phyloP scores from a whole-genome alignment of 2,888 invertebrate genomes.

The Rhorus exstirpatorius region DNA sequence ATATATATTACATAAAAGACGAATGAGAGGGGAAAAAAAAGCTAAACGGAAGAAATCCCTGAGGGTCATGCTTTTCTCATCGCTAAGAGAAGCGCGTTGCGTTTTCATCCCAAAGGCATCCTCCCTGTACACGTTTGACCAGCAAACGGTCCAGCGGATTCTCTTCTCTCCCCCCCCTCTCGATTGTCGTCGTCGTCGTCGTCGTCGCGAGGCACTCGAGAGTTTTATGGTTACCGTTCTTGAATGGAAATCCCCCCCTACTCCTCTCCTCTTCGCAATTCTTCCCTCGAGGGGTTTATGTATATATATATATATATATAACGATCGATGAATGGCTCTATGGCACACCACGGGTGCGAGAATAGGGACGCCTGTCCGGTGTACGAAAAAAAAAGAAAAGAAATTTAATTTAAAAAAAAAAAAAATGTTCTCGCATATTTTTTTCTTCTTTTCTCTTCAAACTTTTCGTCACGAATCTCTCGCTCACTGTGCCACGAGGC shows the following conservation, averaged over 20 bases:
- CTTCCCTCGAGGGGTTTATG: conserved; percentile 66
- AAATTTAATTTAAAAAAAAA: neutral
- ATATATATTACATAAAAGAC: conserved; percentile 32
- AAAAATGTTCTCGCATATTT: conserved; percentile 2
- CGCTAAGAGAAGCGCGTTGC: conserved; percentile 48
- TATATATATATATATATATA: conserved; percentile 20
- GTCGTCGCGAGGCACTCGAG: conserved; percentile 45
- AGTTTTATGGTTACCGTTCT: conserved; percentile 60
- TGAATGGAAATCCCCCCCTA: conserved; percentile 49
- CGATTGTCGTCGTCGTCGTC: conserved; percentile 52
- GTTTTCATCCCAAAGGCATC: conserved; percentile 57
- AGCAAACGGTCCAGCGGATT: conserved; percentile 56
- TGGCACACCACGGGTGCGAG: conserved; percentile 61
- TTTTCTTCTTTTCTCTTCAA: conserved; percentile 1
- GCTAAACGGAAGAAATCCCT: conserved; percentile 50
- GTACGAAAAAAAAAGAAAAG: conserved; percentile 22
- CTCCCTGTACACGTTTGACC: conserved; percentile 52
- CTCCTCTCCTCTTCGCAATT: conserved; percentile 48
- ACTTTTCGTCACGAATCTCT: conserved; percentile 48
- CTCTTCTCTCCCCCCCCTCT: conserved; percentile 39
- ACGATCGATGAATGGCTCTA: conserved; percentile 68
- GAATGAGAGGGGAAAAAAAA: conserved; percentile 20
- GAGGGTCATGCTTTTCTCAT: conserved; percentile 48
- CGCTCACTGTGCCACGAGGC: conserved; percentile 44
- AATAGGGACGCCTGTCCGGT: conserved; percentile 49